Percentiles rank a stretch among this genome's conserved stretches.
Conservation (phyloP, 2,113 vertebrate genomes). For the Carlito syrichta region DNA sequence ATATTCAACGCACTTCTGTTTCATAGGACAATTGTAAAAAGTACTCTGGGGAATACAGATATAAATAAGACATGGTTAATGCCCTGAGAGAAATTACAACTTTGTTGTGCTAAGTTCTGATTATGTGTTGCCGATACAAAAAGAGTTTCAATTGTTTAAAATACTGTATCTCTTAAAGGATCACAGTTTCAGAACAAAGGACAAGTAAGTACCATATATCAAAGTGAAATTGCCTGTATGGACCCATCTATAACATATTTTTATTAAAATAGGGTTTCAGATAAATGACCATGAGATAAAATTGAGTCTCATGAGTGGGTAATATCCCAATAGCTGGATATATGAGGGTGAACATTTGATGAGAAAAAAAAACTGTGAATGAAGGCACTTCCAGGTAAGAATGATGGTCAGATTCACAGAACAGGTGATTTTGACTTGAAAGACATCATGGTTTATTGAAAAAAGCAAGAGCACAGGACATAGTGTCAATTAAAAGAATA, state of each 20-base stretch:
- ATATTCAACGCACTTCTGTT: background rate
- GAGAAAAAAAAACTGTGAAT: background rate
- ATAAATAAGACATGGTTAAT: background rate
- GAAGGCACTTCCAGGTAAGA: background rate
- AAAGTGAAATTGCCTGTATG: background rate
- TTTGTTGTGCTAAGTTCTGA: background rate
- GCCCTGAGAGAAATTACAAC: background rate
- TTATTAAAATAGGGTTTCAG: background rate
- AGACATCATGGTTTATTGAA: background rate
- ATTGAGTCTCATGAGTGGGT: background rate
- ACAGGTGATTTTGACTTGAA: background rate
- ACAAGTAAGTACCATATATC: background rate
- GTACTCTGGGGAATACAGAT: background rate
- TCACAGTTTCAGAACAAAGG: background rate
- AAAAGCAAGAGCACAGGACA: background rate
- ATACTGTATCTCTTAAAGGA: background rate
- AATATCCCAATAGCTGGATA: background rate
- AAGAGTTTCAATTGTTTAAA: constrained; percentile 24
- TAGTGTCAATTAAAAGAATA: background rate
- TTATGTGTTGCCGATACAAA: background rate
- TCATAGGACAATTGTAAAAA: background rate
- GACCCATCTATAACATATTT: background rate
- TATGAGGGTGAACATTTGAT: background rate
- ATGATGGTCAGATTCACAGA: background rate
- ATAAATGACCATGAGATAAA: background rate